Base-by-base conservation (phyloP, 1,140 invertebrate genomes). In the Capitella teleta region DNA sequence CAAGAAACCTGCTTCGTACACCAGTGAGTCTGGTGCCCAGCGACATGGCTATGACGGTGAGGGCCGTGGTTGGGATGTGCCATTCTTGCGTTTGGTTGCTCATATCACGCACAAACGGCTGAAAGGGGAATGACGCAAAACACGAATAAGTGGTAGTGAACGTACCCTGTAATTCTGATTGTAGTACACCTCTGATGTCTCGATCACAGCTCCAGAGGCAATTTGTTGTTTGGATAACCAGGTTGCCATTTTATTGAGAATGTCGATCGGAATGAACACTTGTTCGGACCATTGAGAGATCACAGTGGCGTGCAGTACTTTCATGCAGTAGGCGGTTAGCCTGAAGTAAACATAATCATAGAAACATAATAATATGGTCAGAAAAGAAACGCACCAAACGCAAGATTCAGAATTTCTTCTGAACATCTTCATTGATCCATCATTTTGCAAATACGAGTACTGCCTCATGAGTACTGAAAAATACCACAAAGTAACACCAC, bases 391-490 rank as follows among this genome's bases (percentile, higher is more conserved):
- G 26, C 16, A 50, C 48, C 38, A 38, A 19, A 50, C 37, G 28
- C 30, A 50, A n/a, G 48, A 40, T 23, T 44, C 21, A 14, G 14
- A n/a, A 8, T 26, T 19, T 45, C 48, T 45, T 12, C 45, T 18
- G 26, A 52, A 52, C 34, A 30, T 16, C 14, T 44, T 47, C 19
- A 23, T 47, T 14, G 44, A 48, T 12, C 51, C 51, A 52, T 52
- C 45, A 5, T 14, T 28, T 18, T 44, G 25, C 51, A 47, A 47
- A 24, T 48, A 52, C 12, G 51, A 30, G 47, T 49, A 52, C 37
- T 47, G 51, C n/a, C 45, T 51, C 14, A 32, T 28, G 3, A 52
- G 28, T 8, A 51, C 49, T 51, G 40, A 46, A 36, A 32, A 2
- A 12, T n/a, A n/a, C n/a, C n/a, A n/a, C n/a, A n/a, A n/a, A n/a